phyloP scores from a whole-genome alignment of 1,140 invertebrate species.

The Dreissena polymorpha region DNA sequence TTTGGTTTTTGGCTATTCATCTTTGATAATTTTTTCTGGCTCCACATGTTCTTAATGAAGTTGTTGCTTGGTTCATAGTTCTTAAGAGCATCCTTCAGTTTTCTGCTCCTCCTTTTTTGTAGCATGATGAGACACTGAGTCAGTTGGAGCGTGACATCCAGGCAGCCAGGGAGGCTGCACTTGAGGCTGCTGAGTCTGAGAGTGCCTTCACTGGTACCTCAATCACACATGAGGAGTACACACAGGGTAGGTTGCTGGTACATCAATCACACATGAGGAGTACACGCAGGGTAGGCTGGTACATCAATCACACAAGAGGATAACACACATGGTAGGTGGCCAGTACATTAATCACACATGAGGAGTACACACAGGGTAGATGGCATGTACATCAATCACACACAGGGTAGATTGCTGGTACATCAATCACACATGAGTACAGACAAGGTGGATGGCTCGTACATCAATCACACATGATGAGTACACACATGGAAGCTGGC shows the following conservation, averaged over 20 bases:
- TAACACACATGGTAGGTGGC: slow-evolving; percentile 50
- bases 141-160: slow-evolving; percentile 93
- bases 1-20: neutral
- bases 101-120: slow-evolving; percentile 29
- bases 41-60: neutral
- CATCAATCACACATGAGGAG: slow-evolving; percentile 74
- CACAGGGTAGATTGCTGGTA: too few relatives aligned
- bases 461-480: slow-evolving; percentile 25
- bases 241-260: slow-evolving; percentile 65
- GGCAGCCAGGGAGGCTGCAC: slow-evolving; percentile 91
- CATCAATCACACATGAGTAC: slow-evolving; percentile 60
- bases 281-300: slow-evolving; percentile 66
- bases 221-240: slow-evolving; percentile 71
- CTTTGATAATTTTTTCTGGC: neutral
- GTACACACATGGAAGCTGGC: too few relatives aligned
- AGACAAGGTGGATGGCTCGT: too few relatives aligned
- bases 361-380: slow-evolving; percentile 64
- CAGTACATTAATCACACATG: slow-evolving; percentile 75
- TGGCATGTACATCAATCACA: neutral
- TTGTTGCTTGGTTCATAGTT: too few relatives aligned
- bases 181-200: slow-evolving; percentile 91
- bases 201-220: slow-evolving; percentile 81
- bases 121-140: slow-evolving; percentile 92
- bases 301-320: slow-evolving; percentile 75
- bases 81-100: neutral